Conservation (phyloP, 2,113 vertebrate genomes). For the Aplodontia rufa region DNA sequence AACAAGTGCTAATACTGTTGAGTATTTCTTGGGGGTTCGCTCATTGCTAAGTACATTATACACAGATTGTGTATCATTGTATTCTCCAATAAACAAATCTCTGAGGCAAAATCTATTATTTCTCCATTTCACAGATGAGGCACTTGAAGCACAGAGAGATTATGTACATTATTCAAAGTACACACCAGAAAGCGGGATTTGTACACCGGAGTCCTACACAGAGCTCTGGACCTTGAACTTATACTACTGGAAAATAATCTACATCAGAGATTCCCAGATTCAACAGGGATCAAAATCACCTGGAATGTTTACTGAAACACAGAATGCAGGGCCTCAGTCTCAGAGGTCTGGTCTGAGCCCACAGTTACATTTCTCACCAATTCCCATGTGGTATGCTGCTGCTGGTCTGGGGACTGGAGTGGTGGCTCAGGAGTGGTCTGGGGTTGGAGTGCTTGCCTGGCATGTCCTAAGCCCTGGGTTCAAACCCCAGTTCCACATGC, state of each 20-base stretch:
- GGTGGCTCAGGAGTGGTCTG: too few relatives aligned
- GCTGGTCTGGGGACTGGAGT: neutral
- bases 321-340: neutral
- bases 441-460: too few relatives aligned
- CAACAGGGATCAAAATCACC: neutral
- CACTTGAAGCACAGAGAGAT: neutral
- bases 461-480: too few relatives aligned
- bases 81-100: neutral
- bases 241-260: neutral
- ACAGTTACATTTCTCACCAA: neutral
- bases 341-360: neutral
- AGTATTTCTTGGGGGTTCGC: neutral
- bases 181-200: neutral
- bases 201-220: neutral
- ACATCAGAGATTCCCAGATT: neutral
- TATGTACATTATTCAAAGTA: neutral
- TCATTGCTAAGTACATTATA: neutral
- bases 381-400: neutral
- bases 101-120: neutral
- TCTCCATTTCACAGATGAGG: neutral
- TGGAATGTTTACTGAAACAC: neutral
- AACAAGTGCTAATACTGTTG: neutral
- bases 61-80: neutral
- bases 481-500: too few relatives aligned
- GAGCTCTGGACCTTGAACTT: neutral